phyloP scores from a whole-genome alignment of 2,797 vertebrate genomes.

The Mastacembelus armatus region DNA sequence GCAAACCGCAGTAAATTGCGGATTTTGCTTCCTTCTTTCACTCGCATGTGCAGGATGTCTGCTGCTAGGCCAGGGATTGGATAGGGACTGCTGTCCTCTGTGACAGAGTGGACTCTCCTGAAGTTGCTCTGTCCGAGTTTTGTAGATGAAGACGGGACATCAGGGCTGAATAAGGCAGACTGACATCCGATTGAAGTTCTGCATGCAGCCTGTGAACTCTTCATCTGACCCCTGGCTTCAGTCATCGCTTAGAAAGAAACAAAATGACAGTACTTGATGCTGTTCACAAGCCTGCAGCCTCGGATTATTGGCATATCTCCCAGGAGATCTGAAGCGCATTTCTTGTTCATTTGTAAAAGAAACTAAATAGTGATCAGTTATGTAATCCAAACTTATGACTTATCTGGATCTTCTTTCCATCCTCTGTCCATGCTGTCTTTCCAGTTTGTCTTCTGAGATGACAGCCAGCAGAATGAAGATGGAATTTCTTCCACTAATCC shows the following conservation, averaged over 20 bases:
- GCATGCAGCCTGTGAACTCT: slow-evolving; percentile 39
- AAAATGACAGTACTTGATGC: slow-evolving; percentile 12
- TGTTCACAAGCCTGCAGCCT: slow-evolving; percentile 30
- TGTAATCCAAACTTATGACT: slow-evolving; percentile 58
- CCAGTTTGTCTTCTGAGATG: slow-evolving; percentile 46
- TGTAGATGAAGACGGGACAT: slow-evolving; percentile 17
- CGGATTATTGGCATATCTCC: slow-evolving; percentile 28
- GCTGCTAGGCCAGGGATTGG: slow-evolving; percentile 86
- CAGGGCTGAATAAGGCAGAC: slow-evolving; percentile 26
- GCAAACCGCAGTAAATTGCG: slow-evolving; percentile 92
- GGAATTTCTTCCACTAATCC: slow-evolving; percentile 63
- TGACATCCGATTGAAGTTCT: slow-evolving; percentile 47
- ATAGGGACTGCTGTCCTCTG: slow-evolving; percentile 81
- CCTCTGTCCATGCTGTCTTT: slow-evolving; percentile 32
- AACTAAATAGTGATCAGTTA: slow-evolving; percentile 28
- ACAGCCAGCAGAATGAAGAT: slow-evolving; percentile 50
- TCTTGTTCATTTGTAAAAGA: slow-evolving; percentile 28
- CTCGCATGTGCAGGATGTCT: slow-evolving; percentile 89
- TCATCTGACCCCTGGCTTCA: slow-evolving; percentile 48
- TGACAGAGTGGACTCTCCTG: slow-evolving; percentile 85
- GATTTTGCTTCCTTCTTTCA: slow-evolving; percentile 96
- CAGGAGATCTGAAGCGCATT: slow-evolving; percentile 20
- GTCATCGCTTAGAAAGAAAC: slow-evolving; percentile 27
- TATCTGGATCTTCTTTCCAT: slow-evolving; percentile 47
- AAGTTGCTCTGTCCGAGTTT: slow-evolving; percentile 83